Evolutionary conservation across 2,888 invertebrate species (phyloP).

Genomic region (Napeogenes sylphis): DNA sequence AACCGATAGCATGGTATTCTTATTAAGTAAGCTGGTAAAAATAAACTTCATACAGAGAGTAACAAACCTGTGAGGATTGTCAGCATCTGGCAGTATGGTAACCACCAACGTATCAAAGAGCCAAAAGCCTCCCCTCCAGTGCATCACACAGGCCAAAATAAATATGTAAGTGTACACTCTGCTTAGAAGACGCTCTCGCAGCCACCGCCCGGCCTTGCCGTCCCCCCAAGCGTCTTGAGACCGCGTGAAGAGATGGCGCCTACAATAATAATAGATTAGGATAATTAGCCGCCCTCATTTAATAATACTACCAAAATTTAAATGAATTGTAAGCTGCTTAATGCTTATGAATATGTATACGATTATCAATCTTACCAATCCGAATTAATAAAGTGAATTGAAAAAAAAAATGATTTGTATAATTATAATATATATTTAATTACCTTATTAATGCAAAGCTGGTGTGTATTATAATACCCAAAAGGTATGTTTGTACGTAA

Average conservation of each 20-base stretch:
- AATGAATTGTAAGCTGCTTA: too few relatives aligned
- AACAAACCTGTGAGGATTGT: slow-evolving; percentile 53
- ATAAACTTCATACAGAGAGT: too few relatives aligned
- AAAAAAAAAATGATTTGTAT: too few relatives aligned
- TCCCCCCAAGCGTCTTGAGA: slow-evolving; percentile 53
- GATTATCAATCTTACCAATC: too few relatives aligned
- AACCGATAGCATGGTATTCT: too few relatives aligned
- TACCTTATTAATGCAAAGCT: slow-evolving; percentile 68
- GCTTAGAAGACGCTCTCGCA: slow-evolving; percentile 69
- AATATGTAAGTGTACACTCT: slow-evolving; percentile 86
- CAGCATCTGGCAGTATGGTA: slow-evolving; percentile 54
- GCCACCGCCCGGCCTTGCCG: slow-evolving; percentile 50
- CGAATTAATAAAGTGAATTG: too few relatives aligned
- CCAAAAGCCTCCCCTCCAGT: slow-evolving; percentile 92
- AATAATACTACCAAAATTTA: too few relatives aligned
- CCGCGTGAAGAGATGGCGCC: slow-evolving; percentile 52
- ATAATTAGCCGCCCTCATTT: too few relatives aligned
- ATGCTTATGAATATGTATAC: too few relatives aligned
- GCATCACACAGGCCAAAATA: slow-evolving; percentile 87
- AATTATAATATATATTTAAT: too few relatives aligned
- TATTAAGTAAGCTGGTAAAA: too few relatives aligned
- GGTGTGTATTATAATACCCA: slow-evolving; percentile 75
- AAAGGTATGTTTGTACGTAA: slow-evolving; percentile 62
- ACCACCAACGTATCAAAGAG: slow-evolving; percentile 81
- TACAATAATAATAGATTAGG: slow-evolving; percentile 32